A percentile compares a stretch with the other conserved stretches of the same genome.
phyloP scores from a whole-genome alignment of 2,113 vertebrate species.

The Macroglossus sobrinus region DNA sequence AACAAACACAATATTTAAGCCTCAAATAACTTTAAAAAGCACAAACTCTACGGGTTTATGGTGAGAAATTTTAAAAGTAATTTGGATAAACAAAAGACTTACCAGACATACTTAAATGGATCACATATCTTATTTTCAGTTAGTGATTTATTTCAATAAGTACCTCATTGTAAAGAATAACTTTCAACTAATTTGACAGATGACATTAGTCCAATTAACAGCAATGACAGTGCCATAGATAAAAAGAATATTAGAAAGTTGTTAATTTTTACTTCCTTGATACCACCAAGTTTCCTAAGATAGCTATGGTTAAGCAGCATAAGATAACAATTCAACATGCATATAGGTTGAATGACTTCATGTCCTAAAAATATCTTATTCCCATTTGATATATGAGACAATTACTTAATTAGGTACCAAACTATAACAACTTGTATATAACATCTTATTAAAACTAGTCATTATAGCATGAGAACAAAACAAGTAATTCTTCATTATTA shows the following conservation, averaged over 20 bases:
- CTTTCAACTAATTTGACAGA: not conserved
- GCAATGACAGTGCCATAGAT: not conserved
- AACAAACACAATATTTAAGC: not conserved
- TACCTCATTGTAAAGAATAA: not conserved
- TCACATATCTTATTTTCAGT: not conserved
- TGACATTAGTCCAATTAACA: not conserved
- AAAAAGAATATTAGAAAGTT: not conserved
- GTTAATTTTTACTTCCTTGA: conserved; percentile 2
- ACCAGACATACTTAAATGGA: not conserved
- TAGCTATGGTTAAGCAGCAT: not conserved
- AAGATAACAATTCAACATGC: not conserved
- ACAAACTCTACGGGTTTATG: not conserved
- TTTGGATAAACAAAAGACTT: not conserved
- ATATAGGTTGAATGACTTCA: not conserved
- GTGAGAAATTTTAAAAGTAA: conserved; percentile 26
- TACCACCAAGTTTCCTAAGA: not conserved
- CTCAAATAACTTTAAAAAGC: conserved; percentile 6
- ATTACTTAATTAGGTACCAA: not conserved
- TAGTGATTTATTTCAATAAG: not conserved
- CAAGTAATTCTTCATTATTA: not conserved
- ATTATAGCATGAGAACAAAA: not conserved
- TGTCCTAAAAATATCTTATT: conserved; percentile 9
- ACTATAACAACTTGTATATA: not conserved
- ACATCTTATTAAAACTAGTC: conserved; percentile 5
- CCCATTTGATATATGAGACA: not conserved